These are phyloP conservation scores for Nipponia nippon DNA, from an alignment of 2,113 vertebrate genomes.

Conservation along the genomic window DNA sequence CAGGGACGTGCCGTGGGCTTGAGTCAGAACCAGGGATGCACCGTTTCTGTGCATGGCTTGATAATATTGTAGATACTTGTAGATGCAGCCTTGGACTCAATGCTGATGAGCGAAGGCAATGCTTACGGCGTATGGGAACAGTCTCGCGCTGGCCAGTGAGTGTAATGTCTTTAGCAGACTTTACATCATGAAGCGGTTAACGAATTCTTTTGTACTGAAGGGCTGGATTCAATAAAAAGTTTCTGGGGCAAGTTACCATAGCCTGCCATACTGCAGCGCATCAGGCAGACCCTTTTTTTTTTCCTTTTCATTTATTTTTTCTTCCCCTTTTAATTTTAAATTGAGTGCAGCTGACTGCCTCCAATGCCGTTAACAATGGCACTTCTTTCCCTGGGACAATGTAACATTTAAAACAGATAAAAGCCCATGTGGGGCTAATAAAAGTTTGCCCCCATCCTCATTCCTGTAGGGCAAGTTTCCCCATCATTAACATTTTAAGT, in stretches of 20 bases:
- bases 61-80: rapidly evolving
- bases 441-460: slow-evolving; percentile 65
- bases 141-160: background rate
- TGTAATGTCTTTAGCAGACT: slow-evolving; percentile 44
- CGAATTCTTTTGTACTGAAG: slow-evolving; percentile 63
- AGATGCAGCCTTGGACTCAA: background rate
- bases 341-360: slow-evolving; percentile 78
- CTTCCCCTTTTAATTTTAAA: slow-evolving; percentile 63
- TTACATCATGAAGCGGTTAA: slow-evolving; percentile 46
- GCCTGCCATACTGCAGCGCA: slow-evolving; percentile 58
- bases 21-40: rapidly evolving
- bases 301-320: slow-evolving; percentile 44
- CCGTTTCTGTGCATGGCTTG: background rate
- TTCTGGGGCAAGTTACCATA: slow-evolving; percentile 58
- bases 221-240: slow-evolving; percentile 75
- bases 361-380: slow-evolving; percentile 71
- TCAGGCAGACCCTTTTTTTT: slow-evolving; percentile 50
- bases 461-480: slow-evolving; percentile 63
- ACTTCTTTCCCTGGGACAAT: slow-evolving; percentile 70
- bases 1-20: background rate
- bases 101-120: background rate
- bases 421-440: slow-evolving; percentile 68
- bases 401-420: slow-evolving; percentile 71
- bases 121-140: background rate
- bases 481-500: slow-evolving; percentile 43